Percentiles rank a stretch among this genome's conserved stretches.
These are phyloP conservation scores for Paraescarpia echinospica DNA, from an alignment of 1,140 invertebrate genomes.

Conservation along the genomic window DNA sequence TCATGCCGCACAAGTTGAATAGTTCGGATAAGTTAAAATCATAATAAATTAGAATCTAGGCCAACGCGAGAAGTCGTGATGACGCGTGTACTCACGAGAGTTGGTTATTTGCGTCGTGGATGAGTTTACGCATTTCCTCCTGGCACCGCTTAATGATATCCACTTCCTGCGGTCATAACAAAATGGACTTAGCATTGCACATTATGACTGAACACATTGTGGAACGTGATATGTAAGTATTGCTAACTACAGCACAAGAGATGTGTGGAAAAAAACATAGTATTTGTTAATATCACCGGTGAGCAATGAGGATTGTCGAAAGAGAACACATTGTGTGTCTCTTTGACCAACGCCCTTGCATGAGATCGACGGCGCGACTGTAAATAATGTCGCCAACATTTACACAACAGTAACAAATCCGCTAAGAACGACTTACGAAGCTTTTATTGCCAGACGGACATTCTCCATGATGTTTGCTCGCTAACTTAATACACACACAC, in stretches of 20 bases:
- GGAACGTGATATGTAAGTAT: not conserved
- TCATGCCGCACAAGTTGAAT: no score
- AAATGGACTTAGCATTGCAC: not conserved
- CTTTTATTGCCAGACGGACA: not conserved
- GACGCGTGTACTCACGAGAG: conserved; percentile 53
- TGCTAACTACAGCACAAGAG: not conserved
- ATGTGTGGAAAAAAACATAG: not conserved
- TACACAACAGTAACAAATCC: not conserved
- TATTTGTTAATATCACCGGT: not conserved
- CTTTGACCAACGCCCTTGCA: not conserved
- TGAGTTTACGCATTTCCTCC: conserved; percentile 72
- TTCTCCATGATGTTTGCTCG: not conserved
- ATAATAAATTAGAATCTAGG: no score
- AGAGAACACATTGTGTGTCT: not conserved
- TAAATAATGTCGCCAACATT: conserved; percentile 1
- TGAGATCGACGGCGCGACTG: not conserved
- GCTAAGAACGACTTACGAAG: not conserved
- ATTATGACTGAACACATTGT: not conserved
- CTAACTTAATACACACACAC: not conserved
- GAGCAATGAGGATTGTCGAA: not conserved
- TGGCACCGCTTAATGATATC: conserved; percentile 77
- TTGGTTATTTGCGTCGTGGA: conserved; percentile 70
- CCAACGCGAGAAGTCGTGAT: no score
- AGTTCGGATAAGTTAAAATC: no score
- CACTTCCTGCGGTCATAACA: conserved; percentile 65